Conservation (phyloP, 2,797 vertebrate genomes). For the Eleutherodactylus coqui region DNA sequence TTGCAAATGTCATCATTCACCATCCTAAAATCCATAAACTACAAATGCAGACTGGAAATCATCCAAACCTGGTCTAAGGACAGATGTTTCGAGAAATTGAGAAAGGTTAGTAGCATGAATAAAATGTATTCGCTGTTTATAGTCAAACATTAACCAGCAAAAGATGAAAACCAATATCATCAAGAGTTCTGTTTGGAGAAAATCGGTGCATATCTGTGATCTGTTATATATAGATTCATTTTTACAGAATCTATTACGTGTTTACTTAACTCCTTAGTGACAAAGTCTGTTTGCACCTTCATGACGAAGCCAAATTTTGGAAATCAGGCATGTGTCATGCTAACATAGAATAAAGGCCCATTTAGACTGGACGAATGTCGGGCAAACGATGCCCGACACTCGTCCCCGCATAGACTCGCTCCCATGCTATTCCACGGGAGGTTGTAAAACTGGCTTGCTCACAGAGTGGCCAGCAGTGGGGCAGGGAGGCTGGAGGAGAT, state of each 20-base stretch:
- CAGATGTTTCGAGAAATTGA: constrained; percentile 61
- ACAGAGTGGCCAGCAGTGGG: no score
- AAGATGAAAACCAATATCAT: neutral
- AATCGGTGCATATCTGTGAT: neutral
- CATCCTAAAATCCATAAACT: neutral
- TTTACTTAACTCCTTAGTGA: no score
- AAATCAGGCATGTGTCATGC: no score
- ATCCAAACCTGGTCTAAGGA: constrained; percentile 33
- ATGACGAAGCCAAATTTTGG: no score
- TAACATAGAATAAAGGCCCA: no score
- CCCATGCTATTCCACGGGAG: no score
- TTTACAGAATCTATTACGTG: neutral
- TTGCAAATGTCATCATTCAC: constrained; percentile 2
- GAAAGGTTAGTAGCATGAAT: constrained; percentile 61
- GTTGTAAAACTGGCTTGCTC: no score
- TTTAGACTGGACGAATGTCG: no score
- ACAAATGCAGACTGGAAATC: constrained; percentile 27
- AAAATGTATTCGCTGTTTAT: constrained; percentile 56
- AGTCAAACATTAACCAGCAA: constrained; percentile 20
- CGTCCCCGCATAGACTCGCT: no score
- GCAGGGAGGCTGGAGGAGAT: no score
- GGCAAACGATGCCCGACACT: no score
- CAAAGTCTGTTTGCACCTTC: no score
- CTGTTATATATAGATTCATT: neutral
- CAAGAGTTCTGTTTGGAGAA: neutral